phyloP scores from a whole-genome alignment of 2,797 vertebrate species.

The Cyclopterus lumpus region DNA sequence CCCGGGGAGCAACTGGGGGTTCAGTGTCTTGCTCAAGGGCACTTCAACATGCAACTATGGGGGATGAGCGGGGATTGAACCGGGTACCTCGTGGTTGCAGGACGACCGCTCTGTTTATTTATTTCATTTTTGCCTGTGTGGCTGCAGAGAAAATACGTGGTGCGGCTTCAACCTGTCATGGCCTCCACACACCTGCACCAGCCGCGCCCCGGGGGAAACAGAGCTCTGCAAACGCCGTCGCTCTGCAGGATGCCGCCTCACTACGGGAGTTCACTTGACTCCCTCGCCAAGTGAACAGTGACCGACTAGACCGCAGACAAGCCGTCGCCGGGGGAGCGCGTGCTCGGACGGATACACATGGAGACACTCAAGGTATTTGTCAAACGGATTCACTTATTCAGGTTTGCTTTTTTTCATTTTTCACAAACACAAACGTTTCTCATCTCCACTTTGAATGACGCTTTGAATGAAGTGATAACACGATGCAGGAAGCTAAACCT shows the following conservation, averaged over 20 bases:
- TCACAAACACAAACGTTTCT: not conserved
- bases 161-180: constrained; percentile 36
- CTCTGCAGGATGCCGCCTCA: constrained; percentile 73
- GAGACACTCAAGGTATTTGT: constrained; percentile 24
- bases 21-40: too few species aligned
- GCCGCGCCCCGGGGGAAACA: constrained; percentile 22
- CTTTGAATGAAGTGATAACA: not conserved
- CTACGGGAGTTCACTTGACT: constrained; percentile 68
- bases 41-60: too few species aligned
- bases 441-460: not conserved
- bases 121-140: not conserved
- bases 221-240: constrained; percentile 38
- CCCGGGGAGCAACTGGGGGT: too few species aligned
- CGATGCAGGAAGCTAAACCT: not conserved
- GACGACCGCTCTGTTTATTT: not conserved
- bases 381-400: not conserved
- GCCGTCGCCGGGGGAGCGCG: constrained; percentile 26
- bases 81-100: too few species aligned
- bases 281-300: constrained; percentile 50
- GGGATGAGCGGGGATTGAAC: too few species aligned
- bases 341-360: constrained; percentile 44
- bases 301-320: constrained; percentile 52
- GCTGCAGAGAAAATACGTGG: constrained; percentile 19
- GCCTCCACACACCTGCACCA: constrained; percentile 52
- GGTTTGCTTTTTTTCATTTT: not conserved